A percentile compares a stretch with the other conserved stretches of the same genome.
phyloP scores from a whole-genome alignment of 2,888 invertebrate genomes.

The Criorhina ranunculi region DNA sequence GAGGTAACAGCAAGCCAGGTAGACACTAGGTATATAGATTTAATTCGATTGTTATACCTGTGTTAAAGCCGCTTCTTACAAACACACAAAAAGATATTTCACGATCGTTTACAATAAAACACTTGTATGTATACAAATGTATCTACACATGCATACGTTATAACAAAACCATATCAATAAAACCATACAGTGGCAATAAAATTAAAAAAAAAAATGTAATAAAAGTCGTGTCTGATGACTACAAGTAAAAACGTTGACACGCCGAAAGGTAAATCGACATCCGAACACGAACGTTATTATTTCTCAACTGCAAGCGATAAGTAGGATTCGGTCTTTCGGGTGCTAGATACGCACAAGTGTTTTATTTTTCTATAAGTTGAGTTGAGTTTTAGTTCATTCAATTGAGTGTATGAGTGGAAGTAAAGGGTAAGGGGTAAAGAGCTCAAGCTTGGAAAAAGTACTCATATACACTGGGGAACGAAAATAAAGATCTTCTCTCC shows the following conservation, averaged over 20 bases:
- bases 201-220: too few species aligned
- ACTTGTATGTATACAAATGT: slow-evolving; percentile 30
- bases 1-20: slow-evolving; percentile 39
- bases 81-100: slow-evolving; percentile 33
- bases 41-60: slow-evolving; percentile 53
- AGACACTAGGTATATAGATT: slow-evolving; percentile 44
- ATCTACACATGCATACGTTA: slow-evolving; percentile 39
- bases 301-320: slow-evolving; percentile 56
- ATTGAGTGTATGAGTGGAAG: slow-evolving; percentile 27
- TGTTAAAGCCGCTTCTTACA: slow-evolving; percentile 46
- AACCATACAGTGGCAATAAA: slow-evolving; percentile 34
- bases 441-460: not conserved
- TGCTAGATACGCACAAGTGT: slow-evolving; percentile 32
- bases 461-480: slow-evolving; percentile 13
- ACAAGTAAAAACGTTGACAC: slow-evolving; percentile 16
- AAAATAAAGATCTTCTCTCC: not conserved
- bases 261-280: slow-evolving; percentile 16
- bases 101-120: slow-evolving; percentile 54
- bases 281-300: slow-evolving; percentile 26
- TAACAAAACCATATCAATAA: slow-evolving; percentile 32
- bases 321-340: slow-evolving; percentile 4
- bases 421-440: not conserved
- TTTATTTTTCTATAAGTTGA: slow-evolving; percentile 44
- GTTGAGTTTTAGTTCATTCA: slow-evolving; percentile 38
- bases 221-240: slow-evolving; percentile 41